These are phyloP conservation scores for Strigops habroptila DNA, from an alignment of 2,113 vertebrate genomes.

Conservation along the genomic window DNA sequence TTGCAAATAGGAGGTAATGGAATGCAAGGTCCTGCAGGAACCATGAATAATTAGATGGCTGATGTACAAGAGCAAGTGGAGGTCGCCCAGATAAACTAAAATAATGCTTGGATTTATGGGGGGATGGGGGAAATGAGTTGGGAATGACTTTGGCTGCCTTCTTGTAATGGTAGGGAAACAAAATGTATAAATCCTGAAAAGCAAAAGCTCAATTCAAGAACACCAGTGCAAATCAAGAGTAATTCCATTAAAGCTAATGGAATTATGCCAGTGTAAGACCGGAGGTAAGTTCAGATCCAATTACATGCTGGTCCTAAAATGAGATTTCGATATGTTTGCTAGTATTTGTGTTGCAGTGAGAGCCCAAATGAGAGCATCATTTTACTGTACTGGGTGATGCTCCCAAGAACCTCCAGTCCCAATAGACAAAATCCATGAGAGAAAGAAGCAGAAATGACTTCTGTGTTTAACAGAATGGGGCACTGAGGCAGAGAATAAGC, in stretches of 20 bases:
- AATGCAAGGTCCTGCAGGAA: conserved; percentile 29
- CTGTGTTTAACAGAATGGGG: neutral
- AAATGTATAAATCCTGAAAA: conserved; percentile 57
- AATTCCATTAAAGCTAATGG: conserved; percentile 55
- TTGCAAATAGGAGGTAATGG: conserved; percentile 59
- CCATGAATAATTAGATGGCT: conserved; percentile 46
- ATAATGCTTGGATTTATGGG: conserved; percentile 33
- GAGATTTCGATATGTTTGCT: conserved; percentile 36
- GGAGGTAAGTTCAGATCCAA: conserved; percentile 48
- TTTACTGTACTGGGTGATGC: neutral
- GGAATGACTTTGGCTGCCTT: neutral
- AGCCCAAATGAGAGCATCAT: neutral
- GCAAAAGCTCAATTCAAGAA: conserved; percentile 18
- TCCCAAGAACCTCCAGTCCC: neutral
- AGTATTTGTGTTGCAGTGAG: neutral
- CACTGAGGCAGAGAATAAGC: neutral
- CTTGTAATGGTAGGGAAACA: conserved; percentile 16
- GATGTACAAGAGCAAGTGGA: conserved; percentile 54
- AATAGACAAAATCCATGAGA: neutral
- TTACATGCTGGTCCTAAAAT: conserved; percentile 35
- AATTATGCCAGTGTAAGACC: conserved; percentile 25
- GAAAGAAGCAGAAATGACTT: neutral
- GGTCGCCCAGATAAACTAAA: conserved; percentile 51
- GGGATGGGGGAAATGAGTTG: neutral
- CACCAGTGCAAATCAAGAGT: conserved; percentile 26